Conservation (phyloP, 2,888 invertebrate species). For the Apamea sordens region DNA sequence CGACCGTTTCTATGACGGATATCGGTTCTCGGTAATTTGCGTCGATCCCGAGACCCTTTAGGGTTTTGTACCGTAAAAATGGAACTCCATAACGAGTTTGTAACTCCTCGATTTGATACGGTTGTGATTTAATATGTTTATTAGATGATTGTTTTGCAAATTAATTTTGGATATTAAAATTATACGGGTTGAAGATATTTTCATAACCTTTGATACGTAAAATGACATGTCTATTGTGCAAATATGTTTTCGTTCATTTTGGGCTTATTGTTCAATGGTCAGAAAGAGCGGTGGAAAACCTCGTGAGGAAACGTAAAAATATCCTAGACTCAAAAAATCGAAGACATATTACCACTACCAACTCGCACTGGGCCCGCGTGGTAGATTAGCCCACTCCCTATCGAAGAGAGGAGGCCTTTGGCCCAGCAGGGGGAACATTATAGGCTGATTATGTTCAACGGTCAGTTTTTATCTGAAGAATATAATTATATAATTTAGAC, state of each 20-base stretch:
- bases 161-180: constrained; percentile 23
- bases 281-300: too few relatives aligned
- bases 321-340: too few relatives aligned
- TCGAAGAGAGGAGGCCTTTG: too few relatives aligned
- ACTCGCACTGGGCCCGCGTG: too few relatives aligned
- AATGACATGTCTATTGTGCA: not conserved
- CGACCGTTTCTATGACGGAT: constrained; percentile 59
- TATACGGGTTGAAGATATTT: not conserved
- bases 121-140: constrained; percentile 25
- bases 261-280: not conserved
- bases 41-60: constrained; percentile 38
- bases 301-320: too few relatives aligned
- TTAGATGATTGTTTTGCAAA: constrained; percentile 36
- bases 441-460: too few relatives aligned
- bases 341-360: too few relatives aligned
- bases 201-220: not conserved
- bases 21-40: constrained; percentile 56
- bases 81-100: constrained; percentile 50
- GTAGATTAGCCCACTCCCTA: too few relatives aligned
- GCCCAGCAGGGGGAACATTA: too few relatives aligned
- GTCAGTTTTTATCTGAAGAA: too few relatives aligned
- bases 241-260: not conserved
- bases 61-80: constrained; percentile 45
- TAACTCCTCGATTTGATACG: constrained; percentile 48
- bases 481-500: too few relatives aligned